Evolutionary conservation across 2,113 vertebrate genomes (phyloP), one percentile per base, ranked within the genome.

Genomic region (Atlantisia rogersi): DNA sequence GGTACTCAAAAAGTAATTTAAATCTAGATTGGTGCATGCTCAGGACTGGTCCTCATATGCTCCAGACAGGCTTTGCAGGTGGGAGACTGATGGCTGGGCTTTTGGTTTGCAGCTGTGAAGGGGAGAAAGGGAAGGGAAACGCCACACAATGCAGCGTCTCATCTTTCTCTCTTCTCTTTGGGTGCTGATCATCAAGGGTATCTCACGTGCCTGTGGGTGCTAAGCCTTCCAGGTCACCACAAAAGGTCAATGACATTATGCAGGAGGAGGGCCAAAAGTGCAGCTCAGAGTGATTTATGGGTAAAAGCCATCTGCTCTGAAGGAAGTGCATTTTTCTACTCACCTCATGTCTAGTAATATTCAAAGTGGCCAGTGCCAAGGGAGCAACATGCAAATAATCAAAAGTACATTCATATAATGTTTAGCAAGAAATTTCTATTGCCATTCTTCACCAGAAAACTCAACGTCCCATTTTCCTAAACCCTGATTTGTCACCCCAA

Each of bases 161-260:
- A 2, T 10, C 11, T 75, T 59, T 70, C 9, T 71, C 21, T 75
- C 13, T 31, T 71, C 35, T 46, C 8, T 24, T n/a, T 7, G 13
- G 4, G 4, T 50, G n/a, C 11, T 62, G 40, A 50, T 25, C 21
- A 19, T 11, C 17, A 25, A 8, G 10, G 3, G 1, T 28, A 39
- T 5, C 6, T 48, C 46, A 50, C 2, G 2, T 28, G 4, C 15
- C 20, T 67, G 3, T 22, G 7, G 6, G 11, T 50, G 5, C 14
- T 25, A 46, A 35, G 7, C 5, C 13, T 74, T 19, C 7, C 52
- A 60, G 28, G 7, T 35, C 32, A 46, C 13, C 28, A 22, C 17
- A 50, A 64, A 63, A 60, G 6, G 40, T 6, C 48, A 60, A 25
- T 12, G 40, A 0, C 11, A 13, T n/a, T 11, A 12, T 0, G 0